These are phyloP conservation scores for Lepus americanus DNA, from an alignment of 2,113 vertebrate genomes.

Conservation along the genomic window DNA sequence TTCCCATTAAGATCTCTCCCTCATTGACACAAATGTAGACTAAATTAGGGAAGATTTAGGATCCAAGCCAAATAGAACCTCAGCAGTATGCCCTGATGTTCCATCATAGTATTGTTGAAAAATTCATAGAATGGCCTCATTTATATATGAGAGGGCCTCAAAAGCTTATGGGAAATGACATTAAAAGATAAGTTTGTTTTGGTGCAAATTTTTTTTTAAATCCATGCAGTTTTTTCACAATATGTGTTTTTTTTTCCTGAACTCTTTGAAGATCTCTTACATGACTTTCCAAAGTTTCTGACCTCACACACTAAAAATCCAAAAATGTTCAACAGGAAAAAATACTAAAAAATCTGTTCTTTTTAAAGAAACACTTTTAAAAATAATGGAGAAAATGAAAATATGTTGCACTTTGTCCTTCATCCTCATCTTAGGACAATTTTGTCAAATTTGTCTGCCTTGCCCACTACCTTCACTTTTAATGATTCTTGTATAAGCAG, in stretches of 20 bases:
- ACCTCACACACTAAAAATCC: background rate
- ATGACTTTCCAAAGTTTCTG: too few relatives aligned
- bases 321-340: background rate
- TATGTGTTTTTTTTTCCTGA: too few relatives aligned
- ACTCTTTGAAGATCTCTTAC: too few relatives aligned
- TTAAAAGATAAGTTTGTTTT: too few relatives aligned
- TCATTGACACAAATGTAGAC: accelerated
- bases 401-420: accelerated
- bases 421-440: background rate
- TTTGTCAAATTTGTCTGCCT: background rate
- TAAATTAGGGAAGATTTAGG: background rate
- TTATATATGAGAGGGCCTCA: background rate
- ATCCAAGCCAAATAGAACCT: background rate
- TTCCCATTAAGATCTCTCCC: background rate
- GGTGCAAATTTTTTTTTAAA: too few relatives aligned
- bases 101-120: background rate
- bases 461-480: background rate
- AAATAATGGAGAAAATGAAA: background rate
- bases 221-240: too few relatives aligned
- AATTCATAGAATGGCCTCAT: background rate
- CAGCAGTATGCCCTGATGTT: background rate
- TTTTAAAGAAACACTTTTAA: background rate
- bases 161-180: too few relatives aligned
- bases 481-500: background rate
- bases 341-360: background rate